Percentiles rank a stretch among this genome's conserved stretches.
Evolutionary conservation across 2,797 vertebrate genomes (phyloP).

Genomic region (Melopsittacus undulatus): DNA sequence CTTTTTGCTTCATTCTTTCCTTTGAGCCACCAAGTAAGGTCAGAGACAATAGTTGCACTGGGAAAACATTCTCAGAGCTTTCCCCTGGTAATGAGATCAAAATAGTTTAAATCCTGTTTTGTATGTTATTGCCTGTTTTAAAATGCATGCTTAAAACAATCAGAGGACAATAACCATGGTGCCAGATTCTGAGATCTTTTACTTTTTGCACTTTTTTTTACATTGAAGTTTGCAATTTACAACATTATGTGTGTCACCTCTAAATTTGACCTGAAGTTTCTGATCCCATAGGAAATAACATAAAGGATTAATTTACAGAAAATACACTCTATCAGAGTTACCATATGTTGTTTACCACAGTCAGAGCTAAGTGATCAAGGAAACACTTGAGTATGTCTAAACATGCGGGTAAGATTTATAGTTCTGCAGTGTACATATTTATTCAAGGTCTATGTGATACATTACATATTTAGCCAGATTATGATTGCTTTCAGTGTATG

Average conservation of each 20-base stretch:
- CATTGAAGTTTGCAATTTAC: not conserved
- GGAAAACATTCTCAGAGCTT: not conserved
- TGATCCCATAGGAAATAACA: slow-evolving; percentile 17
- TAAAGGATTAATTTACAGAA: slow-evolving; percentile 10
- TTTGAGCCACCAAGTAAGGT: not conserved
- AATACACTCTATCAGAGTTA: slow-evolving; percentile 7
- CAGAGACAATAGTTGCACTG: not conserved
- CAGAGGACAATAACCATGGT: not conserved
- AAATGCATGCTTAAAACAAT: not conserved
- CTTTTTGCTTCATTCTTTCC: not conserved
- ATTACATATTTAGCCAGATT: slow-evolving; percentile 13
- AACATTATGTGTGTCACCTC: not conserved
- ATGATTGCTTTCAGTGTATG: slow-evolving; percentile 4
- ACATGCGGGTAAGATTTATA: slow-evolving; percentile 16
- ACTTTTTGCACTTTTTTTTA: not conserved
- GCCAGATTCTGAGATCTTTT: not conserved
- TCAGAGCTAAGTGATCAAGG: slow-evolving; percentile 27
- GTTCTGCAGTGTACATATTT: not conserved
- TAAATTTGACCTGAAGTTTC: not conserved
- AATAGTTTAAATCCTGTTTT: not conserved
- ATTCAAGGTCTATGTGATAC: slow-evolving; percentile 10
- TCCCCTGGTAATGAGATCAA: not conserved
- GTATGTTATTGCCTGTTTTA: not conserved
- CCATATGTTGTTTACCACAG: slow-evolving; percentile 58
- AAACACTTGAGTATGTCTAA: slow-evolving; percentile 13